These are phyloP conservation scores for Apotomis capreana DNA, from an alignment of 2,888 invertebrate genomes.

Conservation along the genomic window DNA sequence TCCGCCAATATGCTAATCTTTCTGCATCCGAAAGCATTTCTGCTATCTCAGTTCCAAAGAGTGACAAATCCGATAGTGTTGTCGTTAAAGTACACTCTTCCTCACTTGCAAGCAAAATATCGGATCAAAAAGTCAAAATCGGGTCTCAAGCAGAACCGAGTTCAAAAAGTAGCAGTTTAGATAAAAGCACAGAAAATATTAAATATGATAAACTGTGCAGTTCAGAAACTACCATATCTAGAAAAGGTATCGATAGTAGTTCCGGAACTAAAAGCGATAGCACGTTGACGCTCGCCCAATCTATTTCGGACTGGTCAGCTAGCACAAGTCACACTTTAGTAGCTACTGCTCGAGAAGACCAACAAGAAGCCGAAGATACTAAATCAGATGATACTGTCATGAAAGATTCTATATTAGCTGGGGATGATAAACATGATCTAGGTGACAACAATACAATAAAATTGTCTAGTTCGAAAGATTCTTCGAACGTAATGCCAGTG, in stretches of 20 bases:
- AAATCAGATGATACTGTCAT: conserved; percentile 78
- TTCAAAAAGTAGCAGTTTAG: conserved; percentile 84
- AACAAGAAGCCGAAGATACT: conserved; percentile 70
- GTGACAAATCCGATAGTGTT: conserved; percentile 84
- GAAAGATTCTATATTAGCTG: conserved; percentile 62
- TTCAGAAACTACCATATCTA: conserved; percentile 82
- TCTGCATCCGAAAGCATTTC: conserved; percentile 87
- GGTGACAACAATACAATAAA: conserved; percentile 55
- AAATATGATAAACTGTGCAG: conserved; percentile 85
- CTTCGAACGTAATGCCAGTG: conserved; percentile 60
- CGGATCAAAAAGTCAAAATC: conserved; percentile 76
- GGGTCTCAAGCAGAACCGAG: conserved; percentile 78
- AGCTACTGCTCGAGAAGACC: conserved; percentile 82
- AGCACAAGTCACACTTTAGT: conserved; percentile 90
- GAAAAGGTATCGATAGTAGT: conserved; percentile 83
- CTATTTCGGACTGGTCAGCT: conserved; percentile 92
- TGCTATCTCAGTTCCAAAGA: conserved; percentile 84
- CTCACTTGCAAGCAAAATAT: conserved; percentile 80
- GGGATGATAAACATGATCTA: conserved; percentile 57
- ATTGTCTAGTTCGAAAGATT: conserved; percentile 56
- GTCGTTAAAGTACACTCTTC: conserved; percentile 83
- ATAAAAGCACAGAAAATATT: conserved; percentile 79
- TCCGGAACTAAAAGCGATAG: conserved; percentile 92
- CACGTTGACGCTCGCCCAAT: conserved; percentile 88
- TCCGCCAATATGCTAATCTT: conserved; percentile 90